Evolutionary conservation across 2,797 vertebrate species (phyloP), one percentile per base, ranked within the genome.

Genomic region (Hyperoplus lanceolatus): DNA sequence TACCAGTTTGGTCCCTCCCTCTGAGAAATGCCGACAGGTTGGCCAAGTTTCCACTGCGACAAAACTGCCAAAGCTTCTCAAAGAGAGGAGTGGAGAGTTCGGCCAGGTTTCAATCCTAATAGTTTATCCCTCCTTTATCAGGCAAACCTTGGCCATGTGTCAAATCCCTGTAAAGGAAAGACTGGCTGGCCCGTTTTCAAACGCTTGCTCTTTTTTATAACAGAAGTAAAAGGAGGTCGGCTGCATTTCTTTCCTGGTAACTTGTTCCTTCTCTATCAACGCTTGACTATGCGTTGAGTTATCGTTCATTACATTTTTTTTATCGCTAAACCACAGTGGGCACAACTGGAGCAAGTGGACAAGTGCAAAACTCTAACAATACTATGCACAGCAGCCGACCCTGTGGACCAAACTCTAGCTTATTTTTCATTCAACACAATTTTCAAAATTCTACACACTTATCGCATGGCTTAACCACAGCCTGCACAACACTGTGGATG

Each of bases 51-150:
- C 64, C 66, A 75, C 69, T 39, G 53, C 14, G 6, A 73, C 64
- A 66, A 43, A 29, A 70, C 49, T 36, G 62, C 45, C 41, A 29
- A 29, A 14, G 42, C 75, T 63, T 70, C 50, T 71, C 56, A 16
- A 55, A 57, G n/a, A 53, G 36, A 72, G 18, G 16, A 56, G 65
- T 13, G 42, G n/a, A 64, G 14, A 38, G 49, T 48, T 65, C 51
- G 39, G 74, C 77, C 54, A 55, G 39, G 57, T 83, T 82, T 81
- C 73, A 79, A 57, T 75, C 80, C 75, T 81, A 21, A 65, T 67
- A 75, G 70, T 75, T 82, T 62, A 56, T 70, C 69, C 74, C 46
- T 71, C 56, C 62, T 87, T 83, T 76, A 78, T 85, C 50, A 42
- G 72, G 60, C 59, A 77, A 69, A 79, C 57, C 65, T 77, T 83